Evolutionary conservation across 2,797 vertebrate species (phyloP).

Genomic region (Austrolebias charrua): DNA sequence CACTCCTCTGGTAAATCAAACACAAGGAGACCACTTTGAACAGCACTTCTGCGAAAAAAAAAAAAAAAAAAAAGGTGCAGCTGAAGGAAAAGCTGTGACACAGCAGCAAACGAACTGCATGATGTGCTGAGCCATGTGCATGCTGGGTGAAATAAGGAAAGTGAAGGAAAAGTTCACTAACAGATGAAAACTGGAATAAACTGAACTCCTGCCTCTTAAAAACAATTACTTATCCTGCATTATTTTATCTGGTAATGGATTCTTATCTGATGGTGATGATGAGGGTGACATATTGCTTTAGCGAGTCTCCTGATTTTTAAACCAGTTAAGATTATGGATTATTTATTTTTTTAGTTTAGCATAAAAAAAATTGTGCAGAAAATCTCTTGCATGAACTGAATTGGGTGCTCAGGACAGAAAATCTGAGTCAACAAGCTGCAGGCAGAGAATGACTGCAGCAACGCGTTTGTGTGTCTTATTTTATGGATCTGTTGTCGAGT

Average conservation of each 20-base stretch:
- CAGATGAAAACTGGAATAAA: constrained; percentile 10
- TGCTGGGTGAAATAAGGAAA: constrained; percentile 34
- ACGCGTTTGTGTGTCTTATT: background rate
- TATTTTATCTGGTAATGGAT: constrained; percentile 5
- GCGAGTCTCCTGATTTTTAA: constrained; percentile 6
- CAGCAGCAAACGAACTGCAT: constrained; percentile 42
- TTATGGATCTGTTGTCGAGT: constrained; percentile 35
- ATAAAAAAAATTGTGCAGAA: background rate
- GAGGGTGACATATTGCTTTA: background rate
- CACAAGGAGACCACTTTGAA: constrained; percentile 35
- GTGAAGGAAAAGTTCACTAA: constrained; percentile 14
- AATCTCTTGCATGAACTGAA: background rate
- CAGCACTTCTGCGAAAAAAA: constrained; percentile 20
- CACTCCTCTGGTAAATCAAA: constrained; percentile 70
- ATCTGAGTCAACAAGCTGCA: constrained; percentile 9
- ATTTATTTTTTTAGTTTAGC: constrained; percentile 1
- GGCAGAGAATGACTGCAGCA: constrained; percentile 35
- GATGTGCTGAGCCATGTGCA: constrained; percentile 32
- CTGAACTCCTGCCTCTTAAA: background rate
- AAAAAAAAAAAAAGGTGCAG: constrained; percentile 22
- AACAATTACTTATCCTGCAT: background rate
- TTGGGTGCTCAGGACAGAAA: constrained; percentile 13
- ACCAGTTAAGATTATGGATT: background rate
- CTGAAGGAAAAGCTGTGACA: constrained; percentile 55
- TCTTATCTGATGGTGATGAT: constrained; percentile 4